A percentile compares a stretch with the other conserved stretches of the same genome.
These are phyloP conservation scores for Gambusia holbrooki DNA, from an alignment of 2,113 vertebrate genomes.

Conservation along the genomic window DNA sequence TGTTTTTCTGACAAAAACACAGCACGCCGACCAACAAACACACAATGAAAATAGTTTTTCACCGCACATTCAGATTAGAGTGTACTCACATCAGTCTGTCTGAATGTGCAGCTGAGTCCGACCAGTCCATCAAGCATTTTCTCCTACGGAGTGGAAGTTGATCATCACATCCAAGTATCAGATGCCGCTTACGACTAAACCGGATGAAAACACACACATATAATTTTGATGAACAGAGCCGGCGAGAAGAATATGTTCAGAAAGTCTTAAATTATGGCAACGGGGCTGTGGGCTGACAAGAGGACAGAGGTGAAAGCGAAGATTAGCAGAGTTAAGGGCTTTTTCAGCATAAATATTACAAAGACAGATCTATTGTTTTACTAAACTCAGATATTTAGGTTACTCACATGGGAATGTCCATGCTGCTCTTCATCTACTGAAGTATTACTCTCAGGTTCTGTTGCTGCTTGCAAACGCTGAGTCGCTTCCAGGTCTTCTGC, in stretches of 20 bases:
- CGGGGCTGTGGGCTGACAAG: no score
- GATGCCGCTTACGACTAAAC: constrained; percentile 24
- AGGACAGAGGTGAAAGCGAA: no score
- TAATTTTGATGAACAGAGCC: background rate
- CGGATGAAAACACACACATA: constrained; percentile 16
- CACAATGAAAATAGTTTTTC: background rate
- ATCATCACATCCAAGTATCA: background rate
- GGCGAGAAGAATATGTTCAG: background rate
- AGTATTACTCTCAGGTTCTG: background rate
- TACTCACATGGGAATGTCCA: constrained; percentile 56
- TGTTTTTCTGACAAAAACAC: background rate
- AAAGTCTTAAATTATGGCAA: background rate
- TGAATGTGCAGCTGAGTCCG: background rate
- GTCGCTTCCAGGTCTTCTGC: background rate
- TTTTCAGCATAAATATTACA: background rate
- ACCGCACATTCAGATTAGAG: no score
- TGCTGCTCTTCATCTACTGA: constrained; percentile 10
- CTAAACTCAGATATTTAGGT: background rate
- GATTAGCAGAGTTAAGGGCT: background rate
- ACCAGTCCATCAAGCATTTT: constrained; percentile 20
- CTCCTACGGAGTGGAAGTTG: constrained; percentile 5
- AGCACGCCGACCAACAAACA: background rate
- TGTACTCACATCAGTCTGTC: constrained; percentile 16
- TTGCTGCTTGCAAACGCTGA: background rate
- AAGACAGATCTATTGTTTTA: background rate